Evolutionary conservation across 2,113 vertebrate genomes (phyloP).

Genomic region (Stictonetta naevosa): DNA sequence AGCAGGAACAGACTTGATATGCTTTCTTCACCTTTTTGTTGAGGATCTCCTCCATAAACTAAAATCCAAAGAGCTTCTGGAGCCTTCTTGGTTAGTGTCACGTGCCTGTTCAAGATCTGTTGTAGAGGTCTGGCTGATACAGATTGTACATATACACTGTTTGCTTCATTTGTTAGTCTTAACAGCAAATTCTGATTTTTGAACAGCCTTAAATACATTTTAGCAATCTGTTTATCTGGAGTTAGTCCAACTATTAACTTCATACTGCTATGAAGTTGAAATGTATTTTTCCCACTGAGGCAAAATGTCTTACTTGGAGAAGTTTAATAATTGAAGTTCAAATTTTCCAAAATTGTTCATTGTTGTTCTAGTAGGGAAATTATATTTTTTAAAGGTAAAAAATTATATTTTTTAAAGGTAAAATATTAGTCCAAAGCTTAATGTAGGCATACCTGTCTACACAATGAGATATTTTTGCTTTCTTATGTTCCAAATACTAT

Average conservation of each 20-base stretch:
- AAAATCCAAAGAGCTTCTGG: neutral
- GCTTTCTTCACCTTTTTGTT: neutral
- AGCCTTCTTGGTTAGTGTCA: neutral
- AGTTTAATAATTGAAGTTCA: neutral
- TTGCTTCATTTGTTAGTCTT: neutral
- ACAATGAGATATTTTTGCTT: neutral
- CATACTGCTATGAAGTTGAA: neutral
- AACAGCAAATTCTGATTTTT: neutral
- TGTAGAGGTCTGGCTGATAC: neutral
- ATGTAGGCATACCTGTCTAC: neutral
- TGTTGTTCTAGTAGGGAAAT: neutral
- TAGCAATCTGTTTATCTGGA: neutral
- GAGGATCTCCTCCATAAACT: neutral
- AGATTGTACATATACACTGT: neutral
- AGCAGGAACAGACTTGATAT: neutral
- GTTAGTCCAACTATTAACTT: neutral
- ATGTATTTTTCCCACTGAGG: neutral
- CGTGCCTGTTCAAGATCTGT: neutral
- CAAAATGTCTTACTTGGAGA: neutral
- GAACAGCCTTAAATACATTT: neutral
- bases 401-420: neutral
- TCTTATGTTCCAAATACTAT: neutral
- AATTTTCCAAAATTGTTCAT: neutral
- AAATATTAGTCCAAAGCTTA: neutral
- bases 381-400: neutral